Conservation (phyloP, 2,113 vertebrate genomes). For the Alosa alosa region DNA sequence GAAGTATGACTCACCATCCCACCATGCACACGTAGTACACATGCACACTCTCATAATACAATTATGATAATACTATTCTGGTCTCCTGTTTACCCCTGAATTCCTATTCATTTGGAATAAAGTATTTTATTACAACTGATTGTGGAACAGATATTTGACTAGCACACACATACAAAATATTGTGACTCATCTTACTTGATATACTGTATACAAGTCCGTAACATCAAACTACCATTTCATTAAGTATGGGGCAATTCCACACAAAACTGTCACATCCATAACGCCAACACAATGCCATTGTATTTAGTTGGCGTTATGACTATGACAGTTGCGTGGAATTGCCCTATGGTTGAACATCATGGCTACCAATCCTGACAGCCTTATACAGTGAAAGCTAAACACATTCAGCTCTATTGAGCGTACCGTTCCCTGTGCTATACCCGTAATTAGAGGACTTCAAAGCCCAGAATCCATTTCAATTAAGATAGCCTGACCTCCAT, state of each 20-base stretch:
- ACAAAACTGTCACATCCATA: no score
- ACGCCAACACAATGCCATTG: no score
- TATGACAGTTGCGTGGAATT: no score
- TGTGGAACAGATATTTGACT: background rate
- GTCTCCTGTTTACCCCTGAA: background rate
- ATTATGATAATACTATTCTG: background rate
- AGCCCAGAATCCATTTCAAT: slow-evolving; percentile 30
- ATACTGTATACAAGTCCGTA: background rate
- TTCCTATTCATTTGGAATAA: background rate
- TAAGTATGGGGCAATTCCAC: no score
- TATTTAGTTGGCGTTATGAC: no score
- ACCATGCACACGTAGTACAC: background rate
- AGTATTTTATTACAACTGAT: background rate
- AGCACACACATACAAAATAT: no score
- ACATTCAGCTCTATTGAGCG: slow-evolving; percentile 5
- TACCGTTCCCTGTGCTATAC: background rate
- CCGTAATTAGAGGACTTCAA: background rate
- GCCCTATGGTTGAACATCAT: background rate
- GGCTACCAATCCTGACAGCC: background rate
- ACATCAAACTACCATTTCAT: background rate
- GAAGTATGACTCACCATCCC: slow-evolving; percentile 5
- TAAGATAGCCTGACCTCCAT: slow-evolving; percentile 30
- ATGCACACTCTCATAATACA: background rate
- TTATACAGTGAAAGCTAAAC: background rate
- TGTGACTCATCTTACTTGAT: background rate